Evolutionary conservation across 2,888 invertebrate genomes (phyloP).

Genomic region (Leptopilina syphax): DNA sequence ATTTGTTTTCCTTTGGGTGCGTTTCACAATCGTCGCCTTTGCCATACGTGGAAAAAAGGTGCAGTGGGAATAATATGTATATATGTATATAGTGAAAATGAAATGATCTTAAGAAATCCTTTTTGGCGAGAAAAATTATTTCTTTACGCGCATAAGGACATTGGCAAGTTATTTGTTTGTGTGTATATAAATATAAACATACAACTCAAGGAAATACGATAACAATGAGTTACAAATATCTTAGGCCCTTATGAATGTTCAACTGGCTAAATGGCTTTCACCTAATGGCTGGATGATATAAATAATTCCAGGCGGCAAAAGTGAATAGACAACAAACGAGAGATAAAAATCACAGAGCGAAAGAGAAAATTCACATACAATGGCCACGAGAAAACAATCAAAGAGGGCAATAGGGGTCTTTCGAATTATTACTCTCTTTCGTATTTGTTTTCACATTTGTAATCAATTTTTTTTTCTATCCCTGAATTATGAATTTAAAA

Average conservation of each 20-base stretch:
- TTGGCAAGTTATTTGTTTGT: neutral
- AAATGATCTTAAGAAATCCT: conserved; percentile 32
- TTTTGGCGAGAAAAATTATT: conserved; percentile 32
- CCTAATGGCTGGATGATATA: conserved; percentile 20
- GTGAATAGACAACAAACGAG: conserved; percentile 4
- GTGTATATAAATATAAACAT: too few species aligned
- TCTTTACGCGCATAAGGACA: conserved; percentile 31
- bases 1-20: conserved; percentile 15
- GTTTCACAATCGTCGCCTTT: conserved; percentile 30
- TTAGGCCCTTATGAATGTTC: conserved; percentile 20
- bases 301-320: conserved; percentile 14
- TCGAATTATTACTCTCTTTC: neutral
- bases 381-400: neutral
- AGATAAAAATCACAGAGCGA: conserved; percentile 24
- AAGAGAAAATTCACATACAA: neutral
- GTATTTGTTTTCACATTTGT: too few species aligned
- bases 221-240: conserved; percentile 35
- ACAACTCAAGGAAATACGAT: conserved; percentile 2
- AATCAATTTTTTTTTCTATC: too few species aligned
- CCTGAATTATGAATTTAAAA: too few species aligned
- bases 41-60: conserved; percentile 37
- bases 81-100: conserved; percentile 14
- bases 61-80: conserved; percentile 29
- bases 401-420: neutral
- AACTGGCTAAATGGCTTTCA: conserved; percentile 28